Conservation (phyloP, 2,888 invertebrate species). For the Capitulum mitella region DNA sequence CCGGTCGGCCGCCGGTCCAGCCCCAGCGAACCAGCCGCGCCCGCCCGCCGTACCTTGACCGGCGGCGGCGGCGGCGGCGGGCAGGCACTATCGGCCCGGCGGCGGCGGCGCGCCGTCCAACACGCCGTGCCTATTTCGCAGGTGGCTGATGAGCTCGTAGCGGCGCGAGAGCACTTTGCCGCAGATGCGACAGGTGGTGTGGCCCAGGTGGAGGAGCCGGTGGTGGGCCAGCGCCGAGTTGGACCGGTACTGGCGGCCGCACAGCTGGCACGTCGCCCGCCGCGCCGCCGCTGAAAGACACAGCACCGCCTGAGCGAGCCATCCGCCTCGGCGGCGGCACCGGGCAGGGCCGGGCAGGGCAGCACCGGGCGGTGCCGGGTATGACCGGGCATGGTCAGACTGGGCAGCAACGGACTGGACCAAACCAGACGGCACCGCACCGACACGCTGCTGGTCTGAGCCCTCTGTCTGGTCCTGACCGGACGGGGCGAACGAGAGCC, state of each 20-base stretch:
- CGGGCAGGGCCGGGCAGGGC: conserved; percentile 49
- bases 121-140: conserved; percentile 41
- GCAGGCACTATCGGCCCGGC: neutral
- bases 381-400: too few relatives aligned
- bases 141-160: conserved; percentile 46
- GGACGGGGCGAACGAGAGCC: too few relatives aligned
- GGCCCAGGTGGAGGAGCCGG: conserved; percentile 43
- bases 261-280: conserved; percentile 36
- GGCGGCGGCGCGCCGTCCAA: neutral
- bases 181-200: conserved; percentile 41
- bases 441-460: conserved; percentile 40
- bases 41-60: neutral
- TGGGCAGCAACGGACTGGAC: conserved; percentile 48
- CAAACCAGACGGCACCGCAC: conserved; percentile 42
- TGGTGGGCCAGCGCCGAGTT: conserved; percentile 49
- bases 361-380: conserved; percentile 36
- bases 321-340: conserved; percentile 47
- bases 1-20: neutral
- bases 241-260: conserved; percentile 43
- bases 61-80: neutral
- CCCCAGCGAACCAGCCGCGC: too few relatives aligned
- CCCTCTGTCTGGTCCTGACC: too few relatives aligned
- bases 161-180: conserved; percentile 46
- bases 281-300: conserved; percentile 42
- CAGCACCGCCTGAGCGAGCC: conserved; percentile 48